Conservation (phyloP, 2,888 invertebrate species). For the Luperina testacea region DNA sequence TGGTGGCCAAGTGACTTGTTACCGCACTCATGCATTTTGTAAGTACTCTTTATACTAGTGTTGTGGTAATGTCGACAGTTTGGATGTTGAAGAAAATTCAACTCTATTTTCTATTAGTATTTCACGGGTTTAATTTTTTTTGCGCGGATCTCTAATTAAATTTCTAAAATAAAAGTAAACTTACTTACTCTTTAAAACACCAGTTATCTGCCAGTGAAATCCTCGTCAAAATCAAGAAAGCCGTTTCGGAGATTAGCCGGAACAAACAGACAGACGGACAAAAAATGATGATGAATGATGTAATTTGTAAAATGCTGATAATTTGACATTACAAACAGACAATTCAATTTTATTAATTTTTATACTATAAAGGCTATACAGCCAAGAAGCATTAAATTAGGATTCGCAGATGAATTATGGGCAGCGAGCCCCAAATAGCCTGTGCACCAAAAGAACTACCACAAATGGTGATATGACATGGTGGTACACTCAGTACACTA, state of each 20-base stretch:
- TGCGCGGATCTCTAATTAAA: too few species aligned
- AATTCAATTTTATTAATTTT: neutral
- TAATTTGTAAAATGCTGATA: neutral
- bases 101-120: neutral
- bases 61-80: slow-evolving; percentile 1
- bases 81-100: neutral
- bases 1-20: slow-evolving; percentile 61
- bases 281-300: neutral
- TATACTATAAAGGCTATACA: neutral
- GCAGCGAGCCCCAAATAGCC: neutral
- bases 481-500: too few species aligned
- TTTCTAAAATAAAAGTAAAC: neutral
- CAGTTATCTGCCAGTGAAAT: neutral
- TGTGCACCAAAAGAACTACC: neutral
- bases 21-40: slow-evolving; percentile 64
- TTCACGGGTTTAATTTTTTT: neutral
- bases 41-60: slow-evolving; percentile 45
- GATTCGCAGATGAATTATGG: neutral
- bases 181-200: neutral
- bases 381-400: neutral
- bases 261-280: neutral
- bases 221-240: neutral
- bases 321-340: too few species aligned
- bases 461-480: neutral
- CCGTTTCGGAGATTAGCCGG: neutral